These are phyloP conservation scores for Acleris laterana DNA, from an alignment of 2,888 invertebrate species.

Conservation along the genomic window DNA sequence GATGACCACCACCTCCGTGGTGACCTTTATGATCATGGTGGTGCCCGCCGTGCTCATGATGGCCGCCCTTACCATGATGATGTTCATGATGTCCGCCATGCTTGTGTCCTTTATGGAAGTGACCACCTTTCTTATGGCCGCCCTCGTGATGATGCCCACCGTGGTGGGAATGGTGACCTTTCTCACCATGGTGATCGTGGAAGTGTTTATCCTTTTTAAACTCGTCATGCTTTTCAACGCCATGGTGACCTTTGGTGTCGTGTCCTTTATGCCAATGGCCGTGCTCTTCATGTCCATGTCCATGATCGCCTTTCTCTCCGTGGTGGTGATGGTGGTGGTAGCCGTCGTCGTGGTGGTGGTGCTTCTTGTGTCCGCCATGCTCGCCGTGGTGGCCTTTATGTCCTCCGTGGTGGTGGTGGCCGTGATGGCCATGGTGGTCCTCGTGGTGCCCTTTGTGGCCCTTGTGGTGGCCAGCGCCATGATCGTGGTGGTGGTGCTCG, in stretches of 20 bases:
- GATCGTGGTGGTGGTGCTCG: too few relatives aligned
- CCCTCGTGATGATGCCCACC: constrained; percentile 87
- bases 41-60: constrained; percentile 87
- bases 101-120: constrained; percentile 87
- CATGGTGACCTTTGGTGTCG: constrained; percentile 89
- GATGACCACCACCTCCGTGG: constrained; percentile 57
- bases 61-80: constrained; percentile 88
- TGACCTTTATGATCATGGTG: constrained; percentile 88
- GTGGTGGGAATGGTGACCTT: constrained; percentile 88
- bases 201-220: constrained; percentile 90
- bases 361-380: constrained; percentile 79
- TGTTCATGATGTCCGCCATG: constrained; percentile 87
- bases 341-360: constrained; percentile 80
- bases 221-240: constrained; percentile 89
- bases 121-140: constrained; percentile 88
- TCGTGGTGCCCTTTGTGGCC: constrained; percentile 84
- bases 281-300: constrained; percentile 49
- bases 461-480: constrained; percentile 56
- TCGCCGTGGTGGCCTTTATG: constrained; percentile 75
- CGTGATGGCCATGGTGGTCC: constrained; percentile 83
- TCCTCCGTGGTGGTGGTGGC: constrained; percentile 85
- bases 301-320: constrained; percentile 80
- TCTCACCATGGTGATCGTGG: constrained; percentile 89
- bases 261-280: constrained; percentile 89
- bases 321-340: constrained; percentile 78